phyloP scores from a whole-genome alignment of 2,888 invertebrate species.

The Rhagium mordax region DNA sequence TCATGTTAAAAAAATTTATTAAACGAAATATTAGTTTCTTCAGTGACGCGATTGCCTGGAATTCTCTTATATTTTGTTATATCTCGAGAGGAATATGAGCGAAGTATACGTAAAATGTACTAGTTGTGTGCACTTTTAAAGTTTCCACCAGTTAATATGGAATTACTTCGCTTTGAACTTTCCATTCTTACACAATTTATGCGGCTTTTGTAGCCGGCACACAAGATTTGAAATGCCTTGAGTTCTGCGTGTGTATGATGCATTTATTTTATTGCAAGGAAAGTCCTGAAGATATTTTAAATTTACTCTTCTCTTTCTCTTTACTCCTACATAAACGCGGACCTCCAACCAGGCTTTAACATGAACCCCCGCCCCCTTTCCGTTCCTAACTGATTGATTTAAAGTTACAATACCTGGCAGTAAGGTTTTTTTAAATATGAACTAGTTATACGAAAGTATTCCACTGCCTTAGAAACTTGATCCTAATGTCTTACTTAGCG shows the following conservation, averaged over 20 bases:
- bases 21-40: too few species aligned
- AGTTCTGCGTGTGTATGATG: neutral
- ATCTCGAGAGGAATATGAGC: neutral
- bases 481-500: slow-evolving; percentile 18
- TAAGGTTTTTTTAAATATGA: too few species aligned
- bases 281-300: neutral
- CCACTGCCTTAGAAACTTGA: neutral
- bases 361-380: too few species aligned
- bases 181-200: neutral
- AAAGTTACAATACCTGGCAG: too few species aligned
- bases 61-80: neutral
- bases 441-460: too few species aligned
- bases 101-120: neutral
- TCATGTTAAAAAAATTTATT: too few species aligned
- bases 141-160: neutral
- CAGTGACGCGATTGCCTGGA: neutral
- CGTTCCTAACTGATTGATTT: too few species aligned
- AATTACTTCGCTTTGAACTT: neutral
- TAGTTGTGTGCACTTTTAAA: neutral
- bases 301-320: too few species aligned
- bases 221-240: neutral
- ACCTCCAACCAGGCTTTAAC: too few species aligned
- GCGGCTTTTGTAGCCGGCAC: neutral
- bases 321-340: too few species aligned
- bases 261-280: neutral